Conservation (phyloP, 2,113 vertebrate species). For the Rhegmatorhina hoffmannsi region DNA sequence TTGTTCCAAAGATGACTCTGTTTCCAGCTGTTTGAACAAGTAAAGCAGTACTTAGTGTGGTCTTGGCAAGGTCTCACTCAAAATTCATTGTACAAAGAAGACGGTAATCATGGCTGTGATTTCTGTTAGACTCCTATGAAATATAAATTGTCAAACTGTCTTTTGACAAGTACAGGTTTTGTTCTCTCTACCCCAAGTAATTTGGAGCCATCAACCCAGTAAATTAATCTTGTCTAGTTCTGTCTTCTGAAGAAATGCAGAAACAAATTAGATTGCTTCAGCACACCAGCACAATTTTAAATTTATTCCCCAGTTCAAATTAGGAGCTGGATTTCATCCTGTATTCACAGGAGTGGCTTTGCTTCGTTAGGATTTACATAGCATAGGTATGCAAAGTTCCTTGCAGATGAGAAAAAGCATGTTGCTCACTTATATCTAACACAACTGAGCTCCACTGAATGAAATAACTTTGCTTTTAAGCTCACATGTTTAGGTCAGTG, state of each 20-base stretch:
- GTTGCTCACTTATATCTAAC: background rate
- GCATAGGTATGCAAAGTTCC: background rate
- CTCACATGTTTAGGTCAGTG: background rate
- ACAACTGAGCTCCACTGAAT: background rate
- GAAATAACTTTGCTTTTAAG: background rate
- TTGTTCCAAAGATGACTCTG: background rate
- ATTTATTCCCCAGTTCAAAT: background rate
- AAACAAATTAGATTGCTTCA: slow-evolving; percentile 51
- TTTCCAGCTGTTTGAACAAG: background rate
- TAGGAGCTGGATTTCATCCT: background rate
- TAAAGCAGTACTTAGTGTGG: background rate
- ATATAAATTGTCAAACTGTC: background rate
- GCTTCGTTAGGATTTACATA: background rate
- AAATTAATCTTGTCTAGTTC: slow-evolving; percentile 40
- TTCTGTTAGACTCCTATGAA: background rate
- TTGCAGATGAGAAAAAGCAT: background rate
- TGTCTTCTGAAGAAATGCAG: slow-evolving; percentile 33
- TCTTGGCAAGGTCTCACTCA: slow-evolving; percentile 1
- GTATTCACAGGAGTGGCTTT: background rate
- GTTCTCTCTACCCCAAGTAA: slow-evolving; percentile 11
- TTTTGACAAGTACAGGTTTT: slow-evolving; percentile 9
- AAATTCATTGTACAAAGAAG: background rate
- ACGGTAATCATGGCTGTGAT: background rate
- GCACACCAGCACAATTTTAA: background rate
- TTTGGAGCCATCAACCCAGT: slow-evolving; percentile 37